Evolutionary conservation across 2,797 vertebrate genomes (phyloP), one percentile per base, ranked within the genome.

Genomic region (Mergus octosetaceus): DNA sequence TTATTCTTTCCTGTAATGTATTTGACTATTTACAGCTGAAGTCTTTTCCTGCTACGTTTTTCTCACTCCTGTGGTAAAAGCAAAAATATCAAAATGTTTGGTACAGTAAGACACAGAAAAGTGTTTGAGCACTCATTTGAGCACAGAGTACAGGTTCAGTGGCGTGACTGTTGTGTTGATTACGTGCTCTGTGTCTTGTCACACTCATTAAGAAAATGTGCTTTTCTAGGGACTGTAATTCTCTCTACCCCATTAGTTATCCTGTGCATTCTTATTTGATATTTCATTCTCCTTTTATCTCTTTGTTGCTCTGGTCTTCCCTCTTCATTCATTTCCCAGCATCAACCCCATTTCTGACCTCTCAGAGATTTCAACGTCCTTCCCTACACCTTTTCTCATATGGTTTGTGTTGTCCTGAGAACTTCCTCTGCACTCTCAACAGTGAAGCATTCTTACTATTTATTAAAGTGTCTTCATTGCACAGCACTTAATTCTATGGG

Each of bases 81-180:
- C 24, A 73, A 76, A 84, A 56, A 28, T 72, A 80, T 25, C 28
- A 51, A 53, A 27, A 20, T 57, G 12, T 19, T 74, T 89, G 32
- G 15, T n/a, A 4, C 30, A 19, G 4, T 65, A 10, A 38, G 39
- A 58, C 30, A 17, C 7, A 34, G 60, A 21, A 74, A 85, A 61
- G 69, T 32, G 43, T n/a, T 80, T 89, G 88, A 45, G 43, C 43
- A 45, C 28, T 87, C 18, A 54, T 85, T 69, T 66, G 45, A 85
- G 43, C 19, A 19, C 7, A 39, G 43, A 83, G 60, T n/a, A 30
- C 4, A 36, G 16, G 45, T 65, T 76, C 56, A 54, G 49, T 64
- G 71, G 30, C 49, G 17, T 57, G 32, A 47, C 56, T 65, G 1
- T 76, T 60, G 4, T 21, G 4, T 72, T 90, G 78, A 54, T 81